Conservation (phyloP, 2,888 invertebrate genomes). For the Argynnis bischoffii region DNA sequence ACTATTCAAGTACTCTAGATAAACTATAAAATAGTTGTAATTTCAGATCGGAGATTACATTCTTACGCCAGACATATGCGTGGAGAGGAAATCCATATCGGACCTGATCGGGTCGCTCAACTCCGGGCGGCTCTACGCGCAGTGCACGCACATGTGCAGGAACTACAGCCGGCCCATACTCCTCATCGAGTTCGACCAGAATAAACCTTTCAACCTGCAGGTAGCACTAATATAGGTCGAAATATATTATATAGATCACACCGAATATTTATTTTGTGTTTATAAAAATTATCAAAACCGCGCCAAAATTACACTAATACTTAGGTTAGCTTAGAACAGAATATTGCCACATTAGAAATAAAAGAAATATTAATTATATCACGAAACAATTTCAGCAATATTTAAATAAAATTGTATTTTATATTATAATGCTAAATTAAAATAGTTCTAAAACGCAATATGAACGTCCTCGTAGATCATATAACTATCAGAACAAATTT, state of each 20-base stretch:
- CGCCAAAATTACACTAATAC: not conserved
- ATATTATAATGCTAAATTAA: too few relatives aligned
- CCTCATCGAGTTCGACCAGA: conserved; percentile 97
- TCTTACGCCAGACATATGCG: conserved; percentile 96
- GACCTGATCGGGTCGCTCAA: conserved; percentile 98
- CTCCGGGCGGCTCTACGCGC: conserved; percentile 96
- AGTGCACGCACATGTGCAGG: conserved; percentile 96
- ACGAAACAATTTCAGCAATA: too few relatives aligned
- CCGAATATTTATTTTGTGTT: too few relatives aligned
- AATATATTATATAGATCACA: too few relatives aligned
- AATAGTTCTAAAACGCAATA: too few relatives aligned
- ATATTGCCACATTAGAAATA: too few relatives aligned
- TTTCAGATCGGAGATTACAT: conserved; percentile 97
- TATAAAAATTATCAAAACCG: not conserved
- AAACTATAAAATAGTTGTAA: not conserved
- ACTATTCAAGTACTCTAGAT: not conserved
- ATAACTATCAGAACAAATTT: too few relatives aligned
- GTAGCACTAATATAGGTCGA: conserved; percentile 59
- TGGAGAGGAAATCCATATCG: conserved; percentile 97
- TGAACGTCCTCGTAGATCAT: too few relatives aligned
- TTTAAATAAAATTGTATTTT: too few relatives aligned
- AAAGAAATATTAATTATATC: too few relatives aligned
- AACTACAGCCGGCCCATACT: conserved; percentile 94
- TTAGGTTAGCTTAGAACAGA: too few relatives aligned
- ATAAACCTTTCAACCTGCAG: conserved; percentile 94